Evolutionary conservation across 2,797 vertebrate genomes (phyloP).

Genomic region (Labroides dimidiatus): DNA sequence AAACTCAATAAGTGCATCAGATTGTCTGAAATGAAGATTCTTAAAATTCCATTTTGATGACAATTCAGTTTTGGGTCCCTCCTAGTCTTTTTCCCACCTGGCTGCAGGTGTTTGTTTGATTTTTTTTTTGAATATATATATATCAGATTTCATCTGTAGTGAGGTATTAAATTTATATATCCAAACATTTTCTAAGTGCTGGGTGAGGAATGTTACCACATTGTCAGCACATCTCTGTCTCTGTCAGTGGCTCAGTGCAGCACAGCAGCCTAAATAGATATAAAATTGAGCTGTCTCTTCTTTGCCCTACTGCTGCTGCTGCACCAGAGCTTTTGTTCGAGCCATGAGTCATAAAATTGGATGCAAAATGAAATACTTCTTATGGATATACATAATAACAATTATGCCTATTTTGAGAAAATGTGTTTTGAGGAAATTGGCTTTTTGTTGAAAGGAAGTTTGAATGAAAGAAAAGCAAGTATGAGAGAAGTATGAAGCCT

Average conservation of each 20-base stretch:
- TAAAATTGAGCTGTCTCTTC: background rate
- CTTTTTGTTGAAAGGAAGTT: background rate
- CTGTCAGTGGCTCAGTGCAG: background rate
- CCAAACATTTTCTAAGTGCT: constrained; percentile 5
- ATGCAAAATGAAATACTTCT: constrained; percentile 6
- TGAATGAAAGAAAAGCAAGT: background rate
- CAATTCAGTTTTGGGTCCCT: background rate
- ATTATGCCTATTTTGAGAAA: background rate
- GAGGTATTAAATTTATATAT: constrained; percentile 18
- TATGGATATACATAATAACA: constrained; percentile 9
- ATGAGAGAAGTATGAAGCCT: background rate
- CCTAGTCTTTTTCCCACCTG: too few relatives aligned
- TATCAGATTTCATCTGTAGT: background rate
- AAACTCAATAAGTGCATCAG: background rate
- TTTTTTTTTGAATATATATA: too few relatives aligned
- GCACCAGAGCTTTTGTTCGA: constrained; percentile 10
- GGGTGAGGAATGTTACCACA: constrained; percentile 5
- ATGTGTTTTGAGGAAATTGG: background rate
- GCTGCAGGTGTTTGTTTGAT: background rate
- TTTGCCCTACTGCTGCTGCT: constrained; percentile 12
- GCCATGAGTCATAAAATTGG: constrained; percentile 5
- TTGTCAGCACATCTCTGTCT: constrained; percentile 9
- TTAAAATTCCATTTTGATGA: background rate
- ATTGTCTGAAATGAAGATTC: background rate
- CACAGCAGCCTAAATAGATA: background rate